Percentiles rank a stretch among this genome's conserved stretches.
These are phyloP conservation scores for Paedocypris micromegethes DNA, from an alignment of 2,797 vertebrate species.

Conservation along the genomic window DNA sequence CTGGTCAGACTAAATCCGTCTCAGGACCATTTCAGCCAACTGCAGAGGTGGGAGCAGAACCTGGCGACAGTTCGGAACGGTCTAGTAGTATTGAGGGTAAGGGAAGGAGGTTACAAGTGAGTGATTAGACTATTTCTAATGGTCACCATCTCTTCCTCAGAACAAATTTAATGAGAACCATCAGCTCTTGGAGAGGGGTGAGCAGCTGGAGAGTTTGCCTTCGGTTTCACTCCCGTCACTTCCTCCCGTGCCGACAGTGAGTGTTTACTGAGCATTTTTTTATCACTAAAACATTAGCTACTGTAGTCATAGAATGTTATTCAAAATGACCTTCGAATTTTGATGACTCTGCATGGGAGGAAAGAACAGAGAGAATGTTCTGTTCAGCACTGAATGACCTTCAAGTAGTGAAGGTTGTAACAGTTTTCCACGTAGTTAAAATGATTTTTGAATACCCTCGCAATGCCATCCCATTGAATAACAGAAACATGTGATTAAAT, in stretches of 20 bases:
- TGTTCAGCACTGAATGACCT: too few relatives aligned
- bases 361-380: too few relatives aligned
- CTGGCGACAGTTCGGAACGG: constrained; percentile 46
- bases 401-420: too few relatives aligned
- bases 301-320: background rate
- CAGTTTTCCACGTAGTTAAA: too few relatives aligned
- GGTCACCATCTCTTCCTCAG: constrained; percentile 23
- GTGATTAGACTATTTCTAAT: background rate
- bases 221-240: constrained; percentile 53
- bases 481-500: too few relatives aligned
- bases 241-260: constrained; percentile 61
- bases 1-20: constrained; percentile 50
- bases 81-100: constrained; percentile 52
- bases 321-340: background rate
- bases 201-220: constrained; percentile 55
- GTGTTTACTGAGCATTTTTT: background rate
- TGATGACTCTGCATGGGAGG: too few relatives aligned
- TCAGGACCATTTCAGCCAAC: constrained; percentile 48
- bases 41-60: constrained; percentile 61
- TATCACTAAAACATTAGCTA: background rate
- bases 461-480: too few relatives aligned
- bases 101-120: background rate
- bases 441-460: too few relatives aligned
- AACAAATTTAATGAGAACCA: constrained; percentile 59
- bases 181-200: constrained; percentile 58